Evolutionary conservation across 2,113 vertebrate genomes (phyloP).

Genomic region (Crocuta crocuta): DNA sequence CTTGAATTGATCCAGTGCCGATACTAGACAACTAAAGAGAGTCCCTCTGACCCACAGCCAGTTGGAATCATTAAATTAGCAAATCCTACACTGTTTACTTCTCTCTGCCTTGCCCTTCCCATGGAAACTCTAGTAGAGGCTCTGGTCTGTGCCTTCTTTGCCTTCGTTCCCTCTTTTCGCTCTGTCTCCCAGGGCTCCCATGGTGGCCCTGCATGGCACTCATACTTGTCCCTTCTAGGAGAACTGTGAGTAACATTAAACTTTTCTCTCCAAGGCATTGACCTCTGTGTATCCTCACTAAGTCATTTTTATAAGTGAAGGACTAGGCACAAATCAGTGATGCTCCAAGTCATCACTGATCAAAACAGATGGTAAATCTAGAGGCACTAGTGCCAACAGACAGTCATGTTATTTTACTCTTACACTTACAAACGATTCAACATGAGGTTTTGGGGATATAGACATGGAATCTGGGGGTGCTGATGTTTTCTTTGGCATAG

Average conservation of each 20-base stretch:
- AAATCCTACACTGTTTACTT: neutral
- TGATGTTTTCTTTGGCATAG: neutral
- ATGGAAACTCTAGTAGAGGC: neutral
- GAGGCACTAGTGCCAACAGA: neutral
- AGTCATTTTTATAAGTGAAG: neutral
- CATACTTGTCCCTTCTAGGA: fast-evolving
- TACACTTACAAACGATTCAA: neutral
- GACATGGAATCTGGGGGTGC: neutral
- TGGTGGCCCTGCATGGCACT: too few relatives aligned
- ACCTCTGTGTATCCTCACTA: neutral
- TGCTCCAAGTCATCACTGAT: neutral
- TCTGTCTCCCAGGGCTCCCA: neutral
- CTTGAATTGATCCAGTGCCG: neutral
- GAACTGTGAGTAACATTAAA: neutral
- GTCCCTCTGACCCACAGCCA: neutral
- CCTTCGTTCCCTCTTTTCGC: neutral
- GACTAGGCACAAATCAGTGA: neutral
- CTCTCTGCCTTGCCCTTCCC: neutral
- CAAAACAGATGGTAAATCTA: neutral
- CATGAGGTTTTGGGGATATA: neutral
- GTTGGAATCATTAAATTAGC: neutral
- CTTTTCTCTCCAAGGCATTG: neutral
- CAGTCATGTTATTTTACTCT: neutral
- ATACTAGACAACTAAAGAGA: neutral
- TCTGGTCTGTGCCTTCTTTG: neutral